phyloP scores from a whole-genome alignment of 1,140 invertebrate species.

The Drosophila mauritiana region DNA sequence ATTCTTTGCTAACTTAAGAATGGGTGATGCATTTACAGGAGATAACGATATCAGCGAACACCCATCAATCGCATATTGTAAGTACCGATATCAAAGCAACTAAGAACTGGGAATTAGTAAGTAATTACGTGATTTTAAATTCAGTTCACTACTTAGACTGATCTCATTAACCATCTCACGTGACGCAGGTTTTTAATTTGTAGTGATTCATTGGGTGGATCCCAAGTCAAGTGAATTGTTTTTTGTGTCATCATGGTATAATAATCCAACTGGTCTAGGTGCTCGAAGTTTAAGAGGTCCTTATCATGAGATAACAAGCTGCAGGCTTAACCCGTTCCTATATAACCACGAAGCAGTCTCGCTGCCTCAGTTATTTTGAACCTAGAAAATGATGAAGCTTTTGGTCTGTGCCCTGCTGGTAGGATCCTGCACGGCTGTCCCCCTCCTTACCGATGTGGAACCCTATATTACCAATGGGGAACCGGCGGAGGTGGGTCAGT shows the following conservation, averaged over 20 bases:
- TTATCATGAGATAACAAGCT: constrained; percentile 15
- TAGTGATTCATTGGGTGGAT: background rate
- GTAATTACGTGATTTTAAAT: background rate
- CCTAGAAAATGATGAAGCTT: constrained; percentile 8
- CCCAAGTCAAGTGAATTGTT: constrained; percentile 2
- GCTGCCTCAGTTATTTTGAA: background rate
- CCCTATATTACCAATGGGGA: constrained; percentile 62
- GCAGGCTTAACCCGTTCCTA: background rate
- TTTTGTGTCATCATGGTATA: background rate
- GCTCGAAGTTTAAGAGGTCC: constrained; percentile 13
- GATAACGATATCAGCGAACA: constrained; percentile 4
- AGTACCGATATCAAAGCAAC: background rate
- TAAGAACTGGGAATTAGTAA: background rate
- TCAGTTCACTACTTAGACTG: constrained; percentile 2
- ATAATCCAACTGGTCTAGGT: constrained; percentile 27
- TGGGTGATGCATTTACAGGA: background rate
- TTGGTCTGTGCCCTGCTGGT: background rate
- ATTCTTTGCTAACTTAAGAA: background rate
- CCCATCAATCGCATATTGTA: background rate
- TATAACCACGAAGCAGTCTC: constrained; percentile 10
- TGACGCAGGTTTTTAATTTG: background rate
- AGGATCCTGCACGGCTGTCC: background rate
- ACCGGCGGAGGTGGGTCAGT: constrained; percentile 46
- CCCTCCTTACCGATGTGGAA: constrained; percentile 1
- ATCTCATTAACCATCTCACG: background rate